These are phyloP conservation scores for Bombus polaris DNA, from an alignment of 1,140 invertebrate genomes.

Conservation along the genomic window DNA sequence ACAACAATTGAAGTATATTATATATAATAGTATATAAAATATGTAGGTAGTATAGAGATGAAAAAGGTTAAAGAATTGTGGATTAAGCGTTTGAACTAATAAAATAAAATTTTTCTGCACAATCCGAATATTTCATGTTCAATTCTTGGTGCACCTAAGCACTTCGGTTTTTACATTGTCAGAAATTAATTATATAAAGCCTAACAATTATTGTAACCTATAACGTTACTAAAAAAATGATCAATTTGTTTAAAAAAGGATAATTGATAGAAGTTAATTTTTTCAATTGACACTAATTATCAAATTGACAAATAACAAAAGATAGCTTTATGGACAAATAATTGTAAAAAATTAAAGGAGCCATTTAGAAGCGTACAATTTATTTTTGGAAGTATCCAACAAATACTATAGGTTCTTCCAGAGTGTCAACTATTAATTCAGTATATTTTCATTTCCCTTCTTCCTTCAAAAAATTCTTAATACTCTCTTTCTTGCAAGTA, in stretches of 20 bases:
- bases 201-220: too few relatives aligned
- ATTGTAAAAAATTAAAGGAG: background rate
- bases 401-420: background rate
- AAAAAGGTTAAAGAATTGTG: background rate
- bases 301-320: background rate
- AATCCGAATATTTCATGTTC: background rate
- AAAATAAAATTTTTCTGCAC: background rate
- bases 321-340: too few relatives aligned
- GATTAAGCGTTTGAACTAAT: background rate
- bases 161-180: too few relatives aligned
- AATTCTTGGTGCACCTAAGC: too few relatives aligned
- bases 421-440: background rate
- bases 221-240: background rate
- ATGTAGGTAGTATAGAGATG: background rate
- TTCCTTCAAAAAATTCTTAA: slow-evolving; percentile 75
- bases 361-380: background rate
- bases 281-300: background rate
- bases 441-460: slow-evolving; percentile 30
- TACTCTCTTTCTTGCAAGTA: slow-evolving; percentile 79
- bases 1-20: background rate
- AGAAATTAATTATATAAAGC: too few relatives aligned
- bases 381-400: background rate
- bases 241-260: background rate
- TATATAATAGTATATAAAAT: background rate
- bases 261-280: background rate